Evolutionary conservation across 2,888 invertebrate species (phyloP), one percentile per base, ranked within the genome.

Genomic region (Nesidiocoris tenuis): DNA sequence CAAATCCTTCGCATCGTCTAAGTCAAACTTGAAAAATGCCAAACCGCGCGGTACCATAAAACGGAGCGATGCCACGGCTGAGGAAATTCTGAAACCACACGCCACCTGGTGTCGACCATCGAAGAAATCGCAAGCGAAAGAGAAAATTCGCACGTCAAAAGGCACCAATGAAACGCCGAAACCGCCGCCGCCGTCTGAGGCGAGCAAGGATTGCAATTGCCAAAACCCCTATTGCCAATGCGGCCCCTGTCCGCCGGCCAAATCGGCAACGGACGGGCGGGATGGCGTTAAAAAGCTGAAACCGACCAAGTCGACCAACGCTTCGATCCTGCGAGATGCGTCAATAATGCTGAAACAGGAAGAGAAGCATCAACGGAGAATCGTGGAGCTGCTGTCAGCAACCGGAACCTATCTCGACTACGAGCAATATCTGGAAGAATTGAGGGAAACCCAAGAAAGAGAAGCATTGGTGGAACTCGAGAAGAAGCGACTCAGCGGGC

Each of bases 251-350:
- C 72, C 72, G 21, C 22, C 54, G 1, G n/a, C 61, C n/a, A 39
- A 61, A 3, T 25, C 72, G 0, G 16, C 54, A 5, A 19, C 17
- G 1, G 61, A 61, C 17, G 61, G 61, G 19, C 61, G 22, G 21
- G 72, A 17, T 5, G 19, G 16, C 9, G 72, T 16, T 1, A 21
- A 24, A 24, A 17, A 1, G 0, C 9, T n/a, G 21, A 1, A 18
- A 9, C 5, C 22, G 54, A n/a, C 22, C 16, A 72, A 24, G 18
- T 23, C 56, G 18, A 74, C 74, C 1, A 74, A 74, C 55, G 65
- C 74, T 1, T 56, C 74, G 5, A 65, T 74, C 16, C 21, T 74
- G 55, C 63, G 74, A 39, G 65, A 74, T 16, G 74, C 74, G 18
- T 16, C 64, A 5, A 74, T 74, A 19, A 64, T 74, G 5, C 19